These are phyloP conservation scores for Manis pentadactyla DNA, from an alignment of 2,797 vertebrate species.

Conservation along the genomic window DNA sequence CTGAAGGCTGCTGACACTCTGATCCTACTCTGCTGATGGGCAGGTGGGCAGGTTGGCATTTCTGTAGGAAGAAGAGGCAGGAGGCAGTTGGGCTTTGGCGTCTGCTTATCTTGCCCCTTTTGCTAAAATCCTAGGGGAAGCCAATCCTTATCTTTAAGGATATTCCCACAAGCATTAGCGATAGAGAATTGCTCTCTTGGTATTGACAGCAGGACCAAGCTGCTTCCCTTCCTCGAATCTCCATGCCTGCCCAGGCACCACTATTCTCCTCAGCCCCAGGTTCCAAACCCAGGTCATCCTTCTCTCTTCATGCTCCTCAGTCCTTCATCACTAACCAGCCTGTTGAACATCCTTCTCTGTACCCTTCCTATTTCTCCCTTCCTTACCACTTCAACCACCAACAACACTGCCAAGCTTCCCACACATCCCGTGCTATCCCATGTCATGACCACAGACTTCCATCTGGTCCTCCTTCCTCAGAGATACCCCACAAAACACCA, in stretches of 20 bases:
- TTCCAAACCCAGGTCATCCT: neutral
- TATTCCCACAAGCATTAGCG: neutral
- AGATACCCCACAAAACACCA: neutral
- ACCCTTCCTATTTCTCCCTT: neutral
- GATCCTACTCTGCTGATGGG: neutral
- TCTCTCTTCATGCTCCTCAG: neutral
- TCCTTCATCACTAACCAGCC: neutral
- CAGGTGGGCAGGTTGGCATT: neutral
- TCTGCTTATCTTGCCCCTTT: neutral
- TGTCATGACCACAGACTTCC: neutral
- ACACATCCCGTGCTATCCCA: too few species aligned
- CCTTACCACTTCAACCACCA: neutral
- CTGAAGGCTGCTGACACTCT: neutral
- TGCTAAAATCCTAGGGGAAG: constrained; percentile 7
- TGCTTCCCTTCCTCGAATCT: neutral
- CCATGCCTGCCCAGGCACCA: neutral
- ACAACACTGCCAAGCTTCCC: neutral
- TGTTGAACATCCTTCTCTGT: neutral
- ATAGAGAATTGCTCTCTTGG: neutral
- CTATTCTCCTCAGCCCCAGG: neutral
- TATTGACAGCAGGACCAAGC: neutral
- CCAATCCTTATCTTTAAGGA: neutral
- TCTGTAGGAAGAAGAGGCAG: neutral
- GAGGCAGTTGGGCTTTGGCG: neutral
- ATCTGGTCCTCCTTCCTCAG: neutral